These are phyloP conservation scores for Embiotoca jacksoni DNA, from an alignment of 2,113 vertebrate species.

Conservation along the genomic window DNA sequence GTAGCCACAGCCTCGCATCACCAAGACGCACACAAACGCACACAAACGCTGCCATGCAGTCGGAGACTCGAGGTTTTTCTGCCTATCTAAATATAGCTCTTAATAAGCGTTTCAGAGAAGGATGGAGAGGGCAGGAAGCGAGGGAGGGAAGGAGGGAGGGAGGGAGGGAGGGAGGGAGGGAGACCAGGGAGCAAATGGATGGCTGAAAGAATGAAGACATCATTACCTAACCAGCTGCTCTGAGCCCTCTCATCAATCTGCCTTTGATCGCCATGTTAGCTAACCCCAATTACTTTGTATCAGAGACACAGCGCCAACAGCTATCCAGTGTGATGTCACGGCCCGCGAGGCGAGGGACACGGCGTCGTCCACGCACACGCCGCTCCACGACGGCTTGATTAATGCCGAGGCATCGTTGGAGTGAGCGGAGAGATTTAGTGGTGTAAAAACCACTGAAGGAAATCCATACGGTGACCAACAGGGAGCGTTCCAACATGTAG, in stretches of 20 bases:
- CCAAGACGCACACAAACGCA: constrained; percentile 28
- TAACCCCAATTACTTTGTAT: constrained; percentile 45
- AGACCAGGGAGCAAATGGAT: constrained; percentile 50
- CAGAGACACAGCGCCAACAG: constrained; percentile 18
- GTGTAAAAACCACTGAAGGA: constrained; percentile 8
- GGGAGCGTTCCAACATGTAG: neutral
- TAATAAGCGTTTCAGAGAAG: constrained; percentile 59
- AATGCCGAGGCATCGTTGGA: neutral
- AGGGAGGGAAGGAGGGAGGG: constrained; percentile 16
- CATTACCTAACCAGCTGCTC: constrained; percentile 68
- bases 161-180: neutral
- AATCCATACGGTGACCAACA: constrained; percentile 22
- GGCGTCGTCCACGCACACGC: too few species aligned
- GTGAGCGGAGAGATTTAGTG: neutral
- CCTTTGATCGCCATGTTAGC: constrained; percentile 47
- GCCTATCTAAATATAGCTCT: constrained; percentile 71
- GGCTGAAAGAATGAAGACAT: constrained; percentile 60
- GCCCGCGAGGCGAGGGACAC: neutral
- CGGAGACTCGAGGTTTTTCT: constrained; percentile 37
- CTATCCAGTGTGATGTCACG: constrained; percentile 7
- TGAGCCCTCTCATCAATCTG: constrained; percentile 61
- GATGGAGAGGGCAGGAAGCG: constrained; percentile 59
- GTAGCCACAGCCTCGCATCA: constrained; percentile 30
- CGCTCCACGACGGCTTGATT: neutral
- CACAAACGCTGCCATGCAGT: constrained; percentile 24